These are phyloP conservation scores for Actinia tenebrosa DNA, from an alignment of 64 coral and sea anemone species.

Conservation along the genomic window DNA sequence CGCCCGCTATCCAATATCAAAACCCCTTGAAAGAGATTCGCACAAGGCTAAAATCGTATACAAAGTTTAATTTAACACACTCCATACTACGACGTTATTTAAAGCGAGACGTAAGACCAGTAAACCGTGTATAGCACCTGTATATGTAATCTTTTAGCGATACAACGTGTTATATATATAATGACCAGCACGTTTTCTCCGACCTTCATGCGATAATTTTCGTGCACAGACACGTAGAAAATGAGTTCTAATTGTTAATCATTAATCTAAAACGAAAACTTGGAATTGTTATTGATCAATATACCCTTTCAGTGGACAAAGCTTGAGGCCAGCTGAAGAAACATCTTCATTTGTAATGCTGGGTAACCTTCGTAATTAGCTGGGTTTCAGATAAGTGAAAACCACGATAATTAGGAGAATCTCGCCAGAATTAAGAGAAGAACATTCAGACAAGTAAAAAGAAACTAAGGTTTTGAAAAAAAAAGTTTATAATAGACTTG, in stretches of 20 bases:
- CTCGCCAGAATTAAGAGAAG: background rate
- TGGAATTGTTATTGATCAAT: background rate
- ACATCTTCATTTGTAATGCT: background rate
- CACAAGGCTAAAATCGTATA: background rate
- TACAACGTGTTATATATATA: conserved; percentile 8
- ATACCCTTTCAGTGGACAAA: conserved; percentile 6
- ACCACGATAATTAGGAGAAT: background rate
- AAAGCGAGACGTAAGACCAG: conserved; percentile 8
- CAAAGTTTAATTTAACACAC: background rate
- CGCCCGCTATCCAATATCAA: background rate
- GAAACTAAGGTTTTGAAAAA: background rate
- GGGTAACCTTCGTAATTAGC: background rate
- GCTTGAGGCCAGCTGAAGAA: background rate
- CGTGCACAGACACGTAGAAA: background rate
- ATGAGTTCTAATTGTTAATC: conserved; percentile 13
- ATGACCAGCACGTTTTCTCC: conserved; percentile 7
- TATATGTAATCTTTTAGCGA: conserved; percentile 4
- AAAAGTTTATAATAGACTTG: background rate
- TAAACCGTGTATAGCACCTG: conserved; percentile 12
- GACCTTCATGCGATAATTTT: background rate
- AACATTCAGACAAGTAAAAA: background rate
- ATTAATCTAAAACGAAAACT: conserved; percentile 1
- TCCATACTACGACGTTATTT: background rate
- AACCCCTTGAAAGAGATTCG: background rate
- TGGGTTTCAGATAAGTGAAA: background rate